A percentile compares a stretch with the other conserved stretches of the same genome.
Evolutionary conservation across 2,888 invertebrate genomes (phyloP).

Genomic region (Hydraecia micacea): DNA sequence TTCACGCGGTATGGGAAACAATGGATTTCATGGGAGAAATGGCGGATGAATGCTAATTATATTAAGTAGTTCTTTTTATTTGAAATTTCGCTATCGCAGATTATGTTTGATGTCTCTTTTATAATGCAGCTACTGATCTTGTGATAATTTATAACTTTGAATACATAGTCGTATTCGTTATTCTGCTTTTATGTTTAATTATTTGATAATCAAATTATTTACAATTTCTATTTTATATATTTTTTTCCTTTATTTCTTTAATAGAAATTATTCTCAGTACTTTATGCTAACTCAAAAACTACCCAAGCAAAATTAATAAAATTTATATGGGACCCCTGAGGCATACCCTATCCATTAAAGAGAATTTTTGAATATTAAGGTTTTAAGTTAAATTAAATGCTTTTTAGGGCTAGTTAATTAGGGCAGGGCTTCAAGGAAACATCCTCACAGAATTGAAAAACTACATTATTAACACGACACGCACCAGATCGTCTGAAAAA

Average conservation of each 20-base stretch:
- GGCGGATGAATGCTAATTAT: constrained; percentile 43
- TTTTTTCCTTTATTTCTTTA: too few relatives aligned
- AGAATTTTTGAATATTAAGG: too few relatives aligned
- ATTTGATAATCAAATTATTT: too few relatives aligned
- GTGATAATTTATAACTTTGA: neutral
- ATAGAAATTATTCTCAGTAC: too few relatives aligned
- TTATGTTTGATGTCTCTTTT: constrained; percentile 11
- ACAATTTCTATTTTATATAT: too few relatives aligned
- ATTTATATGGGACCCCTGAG: too few relatives aligned
- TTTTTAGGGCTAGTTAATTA: too few relatives aligned
- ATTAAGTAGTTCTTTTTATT: constrained; percentile 45
- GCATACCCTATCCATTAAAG: too few relatives aligned
- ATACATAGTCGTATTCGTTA: neutral
- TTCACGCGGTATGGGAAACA: constrained; percentile 53
- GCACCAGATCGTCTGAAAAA: neutral
- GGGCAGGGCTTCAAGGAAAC: neutral
- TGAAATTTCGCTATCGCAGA: constrained; percentile 42
- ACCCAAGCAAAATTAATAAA: too few relatives aligned
- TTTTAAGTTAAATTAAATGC: neutral
- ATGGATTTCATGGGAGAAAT: constrained; percentile 50
- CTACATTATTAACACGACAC: too few relatives aligned
- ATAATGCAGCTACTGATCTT: neutral
- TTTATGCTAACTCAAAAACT: too few relatives aligned
- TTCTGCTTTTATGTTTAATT: too few relatives aligned
- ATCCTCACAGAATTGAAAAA: neutral